Conservation (phyloP, 1,140 invertebrate species). For the Philopotamus ludificatus region DNA sequence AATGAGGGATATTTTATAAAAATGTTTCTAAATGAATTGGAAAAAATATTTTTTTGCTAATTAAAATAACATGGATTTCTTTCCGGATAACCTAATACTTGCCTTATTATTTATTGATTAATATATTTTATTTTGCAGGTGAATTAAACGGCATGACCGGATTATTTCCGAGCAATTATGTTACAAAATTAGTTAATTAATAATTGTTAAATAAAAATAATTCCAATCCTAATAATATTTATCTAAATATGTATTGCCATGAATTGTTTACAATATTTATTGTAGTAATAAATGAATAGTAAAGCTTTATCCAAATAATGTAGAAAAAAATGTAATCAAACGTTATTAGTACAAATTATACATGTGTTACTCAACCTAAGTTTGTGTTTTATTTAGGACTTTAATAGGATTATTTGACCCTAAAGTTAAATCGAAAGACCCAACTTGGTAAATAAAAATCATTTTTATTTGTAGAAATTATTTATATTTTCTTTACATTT, state of each 20-base stretch:
- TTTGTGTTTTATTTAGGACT: background rate
- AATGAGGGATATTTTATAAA: too few relatives aligned
- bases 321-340: too few relatives aligned
- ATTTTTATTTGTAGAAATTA: background rate
- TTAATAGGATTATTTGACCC: background rate
- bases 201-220: constrained; percentile 22
- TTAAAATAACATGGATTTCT: too few relatives aligned
- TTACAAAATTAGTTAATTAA: constrained; percentile 58
- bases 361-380: background rate
- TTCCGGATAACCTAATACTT: too few relatives aligned
- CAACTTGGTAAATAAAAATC: background rate
- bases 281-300: background rate
- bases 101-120: too few relatives aligned
- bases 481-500: background rate
- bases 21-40: too few relatives aligned
- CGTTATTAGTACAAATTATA: too few relatives aligned
- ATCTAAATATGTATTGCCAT: background rate
- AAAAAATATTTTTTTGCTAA: too few relatives aligned
- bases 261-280: background rate
- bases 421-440: background rate
- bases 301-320: too few relatives aligned
- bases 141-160: constrained; percentile 84
- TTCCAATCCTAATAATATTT: background rate
- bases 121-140: constrained; percentile 55
- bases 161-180: constrained; percentile 91